Base-by-base conservation (phyloP, 1,140 invertebrate species). In the Ostrea denselamellosa region DNA sequence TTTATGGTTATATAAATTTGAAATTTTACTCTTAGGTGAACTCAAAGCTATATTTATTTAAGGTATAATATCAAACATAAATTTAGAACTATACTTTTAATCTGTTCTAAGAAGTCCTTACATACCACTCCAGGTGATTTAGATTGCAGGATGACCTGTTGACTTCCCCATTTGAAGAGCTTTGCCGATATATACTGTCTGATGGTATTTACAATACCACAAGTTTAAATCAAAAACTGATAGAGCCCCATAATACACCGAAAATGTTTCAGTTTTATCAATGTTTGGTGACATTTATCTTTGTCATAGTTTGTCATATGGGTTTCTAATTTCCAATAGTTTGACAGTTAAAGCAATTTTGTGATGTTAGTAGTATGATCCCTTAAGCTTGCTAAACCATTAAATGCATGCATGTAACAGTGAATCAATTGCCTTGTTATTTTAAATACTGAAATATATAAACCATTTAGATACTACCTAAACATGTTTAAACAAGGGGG, bases 141-240 rank as follows among this genome's bases (percentile, higher is more conserved):
- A 77, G 68, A 77, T 34, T 28, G 68, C 68, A 28, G 10, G 25
- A 25, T 34, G 22, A 4, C 68, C 25, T 14, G 12, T 77, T 28
- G 68, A 34, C 68, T 77, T 77, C 68, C 12, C 22, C 25, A 62
- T 62, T 62, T 77, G 68, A 77, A 77, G 68, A 28, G 68, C 10
- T 34, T 25, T 62, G 12, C 17, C 58, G 17, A 62, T 62, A 62
- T 62, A 62, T 17, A 62, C n/a, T 62, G n/a, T 34, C 68, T 8
- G 25, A 77, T 34, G 28, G 68, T 77, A 77, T 77, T 77, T 77
- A 77, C 68, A 77, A 77, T 77, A 77, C 22, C 68, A 34, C 25
- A 34, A 77, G 14, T 77, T 77, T 77, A 77, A 77, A 34, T 25
- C 22, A 9, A 34, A 77, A 77, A 77, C 68, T 77, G 68, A 77